These are phyloP conservation scores for Vireo altiloquus DNA, from an alignment of 2,113 vertebrate genomes.

Conservation along the genomic window DNA sequence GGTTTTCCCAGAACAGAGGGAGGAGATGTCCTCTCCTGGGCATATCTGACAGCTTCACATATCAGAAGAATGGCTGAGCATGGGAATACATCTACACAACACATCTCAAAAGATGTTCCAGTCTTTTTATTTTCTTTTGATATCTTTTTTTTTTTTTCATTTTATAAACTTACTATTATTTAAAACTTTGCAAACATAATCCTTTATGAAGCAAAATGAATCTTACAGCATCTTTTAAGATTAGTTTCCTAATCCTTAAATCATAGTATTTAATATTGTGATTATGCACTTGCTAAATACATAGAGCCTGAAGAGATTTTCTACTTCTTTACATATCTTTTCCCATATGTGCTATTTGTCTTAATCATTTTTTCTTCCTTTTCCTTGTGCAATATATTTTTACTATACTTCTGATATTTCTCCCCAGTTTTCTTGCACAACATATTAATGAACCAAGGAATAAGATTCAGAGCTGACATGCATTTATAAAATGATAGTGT, in stretches of 20 bases:
- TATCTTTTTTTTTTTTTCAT: not conserved
- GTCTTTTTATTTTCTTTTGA: not conserved
- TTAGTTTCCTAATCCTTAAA: conserved; percentile 27
- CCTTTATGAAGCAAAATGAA: not conserved
- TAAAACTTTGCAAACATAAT: not conserved
- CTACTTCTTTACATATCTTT: not conserved
- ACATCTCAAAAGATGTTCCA: not conserved
- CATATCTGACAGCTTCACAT: not conserved
- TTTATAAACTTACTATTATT: not conserved
- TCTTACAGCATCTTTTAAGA: not conserved
- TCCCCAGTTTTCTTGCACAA: not conserved
- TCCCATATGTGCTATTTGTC: not conserved
- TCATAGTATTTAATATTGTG: not conserved
- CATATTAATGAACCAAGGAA: not conserved
- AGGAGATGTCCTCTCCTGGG: not conserved
- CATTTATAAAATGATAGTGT: not conserved
- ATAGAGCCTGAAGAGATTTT: conserved; percentile 5
- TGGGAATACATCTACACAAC: not conserved
- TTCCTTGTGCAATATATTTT: not conserved
- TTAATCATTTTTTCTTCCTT: not conserved
- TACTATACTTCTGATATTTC: not conserved
- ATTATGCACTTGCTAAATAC: conserved; percentile 17
- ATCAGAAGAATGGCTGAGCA: not conserved
- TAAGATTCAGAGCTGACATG: not conserved
- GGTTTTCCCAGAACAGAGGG: not conserved